phyloP scores from a whole-genome alignment of 2,113 vertebrate species.

The Callipepla squamata region DNA sequence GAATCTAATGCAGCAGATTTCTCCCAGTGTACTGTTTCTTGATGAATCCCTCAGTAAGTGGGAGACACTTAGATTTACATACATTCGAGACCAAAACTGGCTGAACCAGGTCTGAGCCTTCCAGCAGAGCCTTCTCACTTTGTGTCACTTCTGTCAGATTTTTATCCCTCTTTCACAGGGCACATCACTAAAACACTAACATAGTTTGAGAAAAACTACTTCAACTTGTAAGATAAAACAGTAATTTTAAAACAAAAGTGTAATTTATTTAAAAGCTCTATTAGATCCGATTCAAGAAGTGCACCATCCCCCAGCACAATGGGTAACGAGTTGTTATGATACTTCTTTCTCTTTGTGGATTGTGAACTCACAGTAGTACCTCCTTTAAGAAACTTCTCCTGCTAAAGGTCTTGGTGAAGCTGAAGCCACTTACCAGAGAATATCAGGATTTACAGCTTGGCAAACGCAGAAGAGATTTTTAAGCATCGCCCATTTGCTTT shows the following conservation, averaged over 20 bases:
- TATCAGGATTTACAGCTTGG: background rate
- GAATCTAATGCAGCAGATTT: background rate
- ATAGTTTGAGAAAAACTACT: background rate
- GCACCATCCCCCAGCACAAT: background rate
- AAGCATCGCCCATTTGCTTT: background rate
- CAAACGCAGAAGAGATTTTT: background rate
- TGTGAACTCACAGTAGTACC: background rate
- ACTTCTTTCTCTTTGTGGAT: background rate
- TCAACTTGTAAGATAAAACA: background rate
- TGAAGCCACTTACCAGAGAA: background rate
- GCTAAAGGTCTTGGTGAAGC: background rate
- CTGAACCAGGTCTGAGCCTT: background rate
- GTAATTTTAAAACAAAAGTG: background rate
- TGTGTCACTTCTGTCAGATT: background rate
- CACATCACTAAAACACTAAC: background rate
- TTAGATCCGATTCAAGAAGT: no score
- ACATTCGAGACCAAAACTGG: conserved; percentile 20
- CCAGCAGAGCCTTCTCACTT: background rate
- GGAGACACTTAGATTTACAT: conserved; percentile 39
- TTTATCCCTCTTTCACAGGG: background rate
- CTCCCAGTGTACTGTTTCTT: conserved; percentile 11
- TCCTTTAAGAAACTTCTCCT: background rate
- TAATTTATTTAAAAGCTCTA: background rate
- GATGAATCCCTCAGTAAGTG: conserved; percentile 21
- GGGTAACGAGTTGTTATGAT: background rate